A percentile compares a stretch with the other conserved stretches of the same genome.
phyloP scores from a whole-genome alignment of 2,888 invertebrate species.

The Ernsta delagoae region DNA sequence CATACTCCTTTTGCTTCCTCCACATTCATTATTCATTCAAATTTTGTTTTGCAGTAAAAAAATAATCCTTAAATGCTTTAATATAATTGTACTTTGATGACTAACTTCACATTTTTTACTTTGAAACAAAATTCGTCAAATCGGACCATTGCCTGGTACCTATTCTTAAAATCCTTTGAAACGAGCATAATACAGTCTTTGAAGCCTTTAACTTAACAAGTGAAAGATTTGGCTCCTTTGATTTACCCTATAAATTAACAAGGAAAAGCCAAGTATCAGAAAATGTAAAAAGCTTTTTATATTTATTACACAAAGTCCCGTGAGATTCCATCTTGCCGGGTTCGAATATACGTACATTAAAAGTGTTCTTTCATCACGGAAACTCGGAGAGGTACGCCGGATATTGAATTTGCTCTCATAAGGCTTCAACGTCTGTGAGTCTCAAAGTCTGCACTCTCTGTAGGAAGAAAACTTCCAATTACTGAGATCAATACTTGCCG shows the following conservation, averaged over 20 bases:
- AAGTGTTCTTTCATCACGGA: conserved; percentile 27
- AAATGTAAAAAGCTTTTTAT: conserved; percentile 30
- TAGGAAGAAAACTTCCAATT: conserved; percentile 35
- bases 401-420: conserved; percentile 36
- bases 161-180: conserved; percentile 13
- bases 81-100: no score
- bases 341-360: conserved; percentile 29
- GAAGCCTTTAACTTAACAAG: conserved; percentile 29
- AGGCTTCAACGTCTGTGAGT: conserved; percentile 27
- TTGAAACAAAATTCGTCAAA: background rate
- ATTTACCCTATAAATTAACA: conserved; percentile 9
- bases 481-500: conserved; percentile 33
- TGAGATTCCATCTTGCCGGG: conserved; percentile 16
- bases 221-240: conserved; percentile 23
- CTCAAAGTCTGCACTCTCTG: conserved; percentile 18
- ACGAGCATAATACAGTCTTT: conserved; percentile 14
- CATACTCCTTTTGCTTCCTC: no score
- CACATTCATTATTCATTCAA: no score
- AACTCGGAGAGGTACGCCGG: conserved; percentile 26
- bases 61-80: no score
- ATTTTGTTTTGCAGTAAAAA: no score
- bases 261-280: conserved; percentile 15
- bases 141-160: background rate
- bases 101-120: no score
- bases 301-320: conserved; percentile 25